A percentile compares a stretch with the other conserved stretches of the same genome.
Conservation (phyloP, 2,797 vertebrate genomes). For the Florisuga fusca region DNA sequence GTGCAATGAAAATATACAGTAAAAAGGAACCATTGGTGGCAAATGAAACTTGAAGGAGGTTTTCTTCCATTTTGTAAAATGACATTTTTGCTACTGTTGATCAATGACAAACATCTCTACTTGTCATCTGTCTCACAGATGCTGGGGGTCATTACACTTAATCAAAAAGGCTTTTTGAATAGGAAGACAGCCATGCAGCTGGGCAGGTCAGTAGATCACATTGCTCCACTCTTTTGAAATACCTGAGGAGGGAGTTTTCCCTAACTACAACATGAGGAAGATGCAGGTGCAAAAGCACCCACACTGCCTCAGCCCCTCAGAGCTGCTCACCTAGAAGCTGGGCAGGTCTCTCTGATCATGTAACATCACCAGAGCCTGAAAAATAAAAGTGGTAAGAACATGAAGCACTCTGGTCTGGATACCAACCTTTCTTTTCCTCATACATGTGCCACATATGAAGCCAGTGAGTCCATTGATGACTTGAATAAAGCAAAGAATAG, state of each 20-base stretch:
- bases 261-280: background rate
- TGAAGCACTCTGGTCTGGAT: background rate
- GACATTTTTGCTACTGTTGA: background rate
- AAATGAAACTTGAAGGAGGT: background rate
- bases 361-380: background rate
- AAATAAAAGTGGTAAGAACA: background rate
- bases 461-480: slow-evolving; percentile 54
- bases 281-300: background rate
- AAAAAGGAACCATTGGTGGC: background rate
- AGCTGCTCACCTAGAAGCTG: background rate
- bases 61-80: background rate
- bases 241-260: background rate
- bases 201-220: background rate
- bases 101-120: background rate
- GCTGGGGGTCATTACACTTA: background rate
- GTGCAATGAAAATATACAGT: background rate
- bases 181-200: background rate
- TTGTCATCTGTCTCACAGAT: background rate
- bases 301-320: background rate
- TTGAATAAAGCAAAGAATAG: slow-evolving; percentile 69
- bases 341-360: background rate
- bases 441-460: slow-evolving; percentile 59
- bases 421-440: slow-evolving; percentile 71
- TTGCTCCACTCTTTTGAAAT: background rate
- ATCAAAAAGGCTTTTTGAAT: background rate